A percentile compares a stretch with the other conserved stretches of the same genome.
These are phyloP conservation scores for Tethya wilhelma DNA, from an alignment of 37 sponge, comb jelly and placozoan genomes.

Conservation along the genomic window DNA sequence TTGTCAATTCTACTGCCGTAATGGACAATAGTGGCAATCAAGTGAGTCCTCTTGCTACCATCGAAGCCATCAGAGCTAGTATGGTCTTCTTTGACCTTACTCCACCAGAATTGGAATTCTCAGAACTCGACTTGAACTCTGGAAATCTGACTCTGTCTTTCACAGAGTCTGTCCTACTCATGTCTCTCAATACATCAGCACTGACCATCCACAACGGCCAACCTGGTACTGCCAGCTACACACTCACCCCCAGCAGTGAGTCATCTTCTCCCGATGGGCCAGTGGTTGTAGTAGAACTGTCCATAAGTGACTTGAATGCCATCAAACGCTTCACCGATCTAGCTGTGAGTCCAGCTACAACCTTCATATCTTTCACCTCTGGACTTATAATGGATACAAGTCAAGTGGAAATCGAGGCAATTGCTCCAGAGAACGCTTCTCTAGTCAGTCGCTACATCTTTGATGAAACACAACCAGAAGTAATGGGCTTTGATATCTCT, in stretches of 20 bases:
- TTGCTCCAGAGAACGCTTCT: conserved; percentile 36
- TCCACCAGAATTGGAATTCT: conserved; percentile 54
- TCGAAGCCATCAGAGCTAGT: conserved; percentile 39
- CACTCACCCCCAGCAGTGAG: conserved; percentile 45
- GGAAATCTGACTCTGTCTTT: conserved; percentile 79
- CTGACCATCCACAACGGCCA: conserved; percentile 64
- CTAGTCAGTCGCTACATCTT: conserved; percentile 27
- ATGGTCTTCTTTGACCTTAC: conserved; percentile 32
- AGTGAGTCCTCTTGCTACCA: conserved; percentile 23
- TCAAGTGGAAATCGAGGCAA: conserved; percentile 30
- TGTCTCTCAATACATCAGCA: conserved; percentile 49
- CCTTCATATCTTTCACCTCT: conserved; percentile 50
- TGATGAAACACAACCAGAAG: conserved; percentile 64
- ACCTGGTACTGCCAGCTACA: conserved; percentile 33
- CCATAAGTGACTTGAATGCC: conserved; percentile 64
- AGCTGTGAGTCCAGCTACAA: conserved; percentile 30
- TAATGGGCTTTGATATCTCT: conserved; percentile 73
- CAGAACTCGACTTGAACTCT: conserved; percentile 73
- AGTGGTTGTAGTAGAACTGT: conserved; percentile 51
- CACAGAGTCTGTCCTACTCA: conserved; percentile 70
- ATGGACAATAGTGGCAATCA: conserved; percentile 65
- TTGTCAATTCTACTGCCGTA: conserved; percentile 46
- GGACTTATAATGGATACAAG: conserved; percentile 65
- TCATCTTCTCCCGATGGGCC: conserved; percentile 65
- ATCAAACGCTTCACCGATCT: conserved; percentile 57